Base-by-base conservation (phyloP, 1,140 invertebrate genomes). In the Leptinotarsa texana region DNA sequence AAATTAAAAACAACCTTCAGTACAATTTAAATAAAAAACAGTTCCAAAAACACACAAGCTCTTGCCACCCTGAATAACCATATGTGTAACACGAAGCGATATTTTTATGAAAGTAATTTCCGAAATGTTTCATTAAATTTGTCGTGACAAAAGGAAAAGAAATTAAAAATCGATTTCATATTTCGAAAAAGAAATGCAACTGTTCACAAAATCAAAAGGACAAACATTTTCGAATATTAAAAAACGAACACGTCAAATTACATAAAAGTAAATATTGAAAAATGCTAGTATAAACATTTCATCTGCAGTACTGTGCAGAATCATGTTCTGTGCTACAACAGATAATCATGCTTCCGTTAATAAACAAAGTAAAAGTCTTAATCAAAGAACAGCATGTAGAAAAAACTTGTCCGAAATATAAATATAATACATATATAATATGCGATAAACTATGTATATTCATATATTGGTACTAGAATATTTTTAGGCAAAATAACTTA, bases 41-140 rank as follows among this genome's bases (percentile, higher is more conserved):
- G 73, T 72, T 77, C 78, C 72, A 79, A 77, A 79, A 79, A 79
- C 77, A 79, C 72, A 75, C 77, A 78, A 80, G 82, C 83, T 83
- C 81, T 82, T 83, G 82, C 79, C 83, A 83, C 83, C 83, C 83
- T 83, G 82, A 83, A 83, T 83, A 84, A 84, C 82, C 82, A 78
- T 76, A 80, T 80, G 76, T 79, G 77, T 77, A 82, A 80, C 77
- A 78, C 74, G 81, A 84, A 78, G 78, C 76, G 80, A 82, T 80
- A 80, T 18, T 57, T 57, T 57, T 3, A 57, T 57, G 51, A 18
- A 57, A 57, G 15, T 57, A 18, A 18, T 17, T 57, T 57, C 51
- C 0, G n/a, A 17, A 57, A 42, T 42, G 51, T 57, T 57, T 57
- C 17, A 18, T 42, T 11, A 42, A 11, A 42, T 42, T 42, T 11